Conservation (phyloP, 2,113 vertebrate species). For the Lycocorax pyrrhopterus region DNA sequence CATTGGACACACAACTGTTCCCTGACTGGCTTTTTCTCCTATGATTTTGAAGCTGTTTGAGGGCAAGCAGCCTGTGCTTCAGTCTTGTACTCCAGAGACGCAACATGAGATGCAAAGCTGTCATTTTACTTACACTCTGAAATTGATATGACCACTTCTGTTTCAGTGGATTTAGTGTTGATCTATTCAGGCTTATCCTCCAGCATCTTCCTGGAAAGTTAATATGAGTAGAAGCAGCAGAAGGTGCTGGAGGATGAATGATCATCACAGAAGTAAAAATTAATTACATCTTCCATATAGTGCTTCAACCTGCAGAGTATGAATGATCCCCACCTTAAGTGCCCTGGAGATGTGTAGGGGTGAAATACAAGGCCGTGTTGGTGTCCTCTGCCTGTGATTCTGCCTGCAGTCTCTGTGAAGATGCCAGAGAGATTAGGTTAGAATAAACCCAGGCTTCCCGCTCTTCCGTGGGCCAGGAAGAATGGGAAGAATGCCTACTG, state of each 20-base stretch:
- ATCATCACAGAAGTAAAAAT: background rate
- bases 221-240: background rate
- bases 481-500: background rate
- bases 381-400: background rate
- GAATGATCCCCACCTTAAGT: background rate
- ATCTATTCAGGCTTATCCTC: background rate
- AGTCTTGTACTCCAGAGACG: background rate
- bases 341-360: background rate
- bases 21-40: background rate
- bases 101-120: background rate
- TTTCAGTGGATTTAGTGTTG: background rate
- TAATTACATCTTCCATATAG: background rate
- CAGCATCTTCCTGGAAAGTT: background rate
- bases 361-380: background rate
- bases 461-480: background rate
- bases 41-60: background rate
- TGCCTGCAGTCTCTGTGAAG: background rate
- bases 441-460: background rate
- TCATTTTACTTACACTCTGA: background rate
- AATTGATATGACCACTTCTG: background rate
- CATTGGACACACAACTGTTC: background rate
- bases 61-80: background rate
- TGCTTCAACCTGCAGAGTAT: background rate
- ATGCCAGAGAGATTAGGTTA: background rate
- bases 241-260: background rate